These are phyloP conservation scores for Microtus richardsoni DNA, from an alignment of 2,113 vertebrate genomes.

Conservation along the genomic window DNA sequence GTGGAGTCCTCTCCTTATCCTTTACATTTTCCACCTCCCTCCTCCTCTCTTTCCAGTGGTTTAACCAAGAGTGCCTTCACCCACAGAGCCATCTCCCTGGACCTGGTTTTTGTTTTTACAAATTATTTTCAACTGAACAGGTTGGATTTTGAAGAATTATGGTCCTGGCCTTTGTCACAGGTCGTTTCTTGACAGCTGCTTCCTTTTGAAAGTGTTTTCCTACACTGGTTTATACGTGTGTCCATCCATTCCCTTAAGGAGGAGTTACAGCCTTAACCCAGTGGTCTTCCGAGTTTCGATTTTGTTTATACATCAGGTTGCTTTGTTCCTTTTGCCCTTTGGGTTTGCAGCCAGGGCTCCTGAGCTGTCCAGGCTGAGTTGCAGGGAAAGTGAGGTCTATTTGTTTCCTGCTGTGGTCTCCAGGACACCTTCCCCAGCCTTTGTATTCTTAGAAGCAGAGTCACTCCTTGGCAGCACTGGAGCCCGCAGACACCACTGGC, in stretches of 20 bases:
- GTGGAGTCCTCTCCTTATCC: not conserved
- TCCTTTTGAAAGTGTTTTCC: constrained; percentile 1
- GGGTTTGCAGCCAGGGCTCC: not conserved
- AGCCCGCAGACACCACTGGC: not conserved
- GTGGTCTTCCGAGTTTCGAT: constrained; percentile 25
- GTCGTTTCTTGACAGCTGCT: not conserved
- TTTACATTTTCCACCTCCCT: not conserved
- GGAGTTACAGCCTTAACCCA: not conserved
- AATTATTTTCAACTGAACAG: not conserved
- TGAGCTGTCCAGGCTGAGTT: not conserved
- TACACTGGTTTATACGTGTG: no score
- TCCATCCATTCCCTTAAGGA: not conserved
- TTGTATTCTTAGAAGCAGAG: constrained; percentile 79
- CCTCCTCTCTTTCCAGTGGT: not conserved
- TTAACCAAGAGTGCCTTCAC: not conserved
- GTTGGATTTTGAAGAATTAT: not conserved
- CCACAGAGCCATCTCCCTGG: not conserved
- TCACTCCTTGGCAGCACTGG: constrained; percentile 64
- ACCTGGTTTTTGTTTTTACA: not conserved
- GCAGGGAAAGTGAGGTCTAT: constrained; percentile 15
- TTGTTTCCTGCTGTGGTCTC: constrained; percentile 55
- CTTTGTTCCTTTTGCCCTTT: constrained; percentile 23
- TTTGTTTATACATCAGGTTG: not conserved
- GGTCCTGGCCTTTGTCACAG: not conserved
- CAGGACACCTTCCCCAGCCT: constrained; percentile 50